Base-by-base conservation (phyloP, 2,888 invertebrate species). In the Liposcelis brunnea region DNA sequence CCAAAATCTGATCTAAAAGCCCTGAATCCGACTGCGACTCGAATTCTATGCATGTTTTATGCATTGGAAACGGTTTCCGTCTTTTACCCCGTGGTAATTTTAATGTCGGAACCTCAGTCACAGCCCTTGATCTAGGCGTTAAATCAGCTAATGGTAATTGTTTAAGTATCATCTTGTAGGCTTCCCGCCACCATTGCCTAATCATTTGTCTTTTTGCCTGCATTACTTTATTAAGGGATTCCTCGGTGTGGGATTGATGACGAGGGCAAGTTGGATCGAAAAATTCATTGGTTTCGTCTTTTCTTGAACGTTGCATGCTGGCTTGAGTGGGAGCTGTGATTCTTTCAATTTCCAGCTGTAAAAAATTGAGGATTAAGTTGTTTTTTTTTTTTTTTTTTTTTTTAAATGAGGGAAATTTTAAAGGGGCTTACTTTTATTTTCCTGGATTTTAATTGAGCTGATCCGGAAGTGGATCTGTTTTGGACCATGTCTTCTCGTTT, bases 321-420 rank as follows among this genome's bases (percentile, higher is more conserved):
- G 78, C 70, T 54, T 74, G 71, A 1, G 80, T 80, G 2, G 77
- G 77, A 1, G 77, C 75, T 6, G 74, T 67, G 46, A 80, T 69
- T 45, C 79, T 67, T 18, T 74, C 74, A 54, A 77, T 53, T 46
- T 62, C 58, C 26, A 62, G 65, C 75, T 53, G 47, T 21, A 49
- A 19, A 12, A 46, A 34, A 45, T 18, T 2, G 10, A 36, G 16
- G n/a, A 19, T 45, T 31, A 47, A 45, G 45, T 47, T 49, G 4
- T 31, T 21, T 38, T 43, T 42, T 18, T 40, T 38, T 18, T 44
- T 44, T 35, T 37, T 43, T 4, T 48, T 48, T 10, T 18, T 19
- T n/a, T 26, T 31, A 16, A 47, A 46, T 8, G 37, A 8, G 8
- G 14, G 14, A 7, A 8, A 7, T 36, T 7, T 7, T 10, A 12